phyloP scores from a whole-genome alignment of 2,113 vertebrate species.

The Muntiacus reevesi region DNA sequence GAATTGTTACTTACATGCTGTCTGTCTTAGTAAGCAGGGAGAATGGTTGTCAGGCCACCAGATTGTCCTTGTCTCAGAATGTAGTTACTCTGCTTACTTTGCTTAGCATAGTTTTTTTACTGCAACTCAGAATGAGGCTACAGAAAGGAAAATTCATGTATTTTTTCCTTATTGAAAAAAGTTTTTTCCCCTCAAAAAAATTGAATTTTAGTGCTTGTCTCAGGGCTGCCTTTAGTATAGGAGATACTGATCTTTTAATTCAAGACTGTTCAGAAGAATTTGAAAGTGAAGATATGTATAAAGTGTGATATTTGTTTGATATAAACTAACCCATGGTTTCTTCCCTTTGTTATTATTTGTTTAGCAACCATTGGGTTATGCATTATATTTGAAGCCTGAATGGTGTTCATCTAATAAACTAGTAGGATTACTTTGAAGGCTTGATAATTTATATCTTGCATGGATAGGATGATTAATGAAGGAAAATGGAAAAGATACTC shows the following conservation, averaged over 20 bases:
- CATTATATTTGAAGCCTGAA: background rate
- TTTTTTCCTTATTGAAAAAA: background rate
- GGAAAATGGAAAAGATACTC: background rate
- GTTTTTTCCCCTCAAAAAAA: background rate
- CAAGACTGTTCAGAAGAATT: constrained; percentile 2
- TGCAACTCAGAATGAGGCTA: background rate
- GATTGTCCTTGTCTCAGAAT: background rate
- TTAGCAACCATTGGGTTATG: background rate
- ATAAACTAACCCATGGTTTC: background rate
- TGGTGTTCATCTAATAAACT: background rate
- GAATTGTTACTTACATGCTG: background rate
- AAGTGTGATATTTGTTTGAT: background rate
- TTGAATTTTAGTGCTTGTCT: constrained; percentile 27
- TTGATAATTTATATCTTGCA: background rate
- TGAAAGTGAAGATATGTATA: background rate
- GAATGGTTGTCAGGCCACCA: background rate
- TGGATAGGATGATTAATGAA: background rate
- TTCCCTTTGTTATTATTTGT: background rate
- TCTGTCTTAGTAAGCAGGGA: background rate
- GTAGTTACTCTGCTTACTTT: background rate
- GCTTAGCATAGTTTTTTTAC: background rate
- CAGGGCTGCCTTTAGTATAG: background rate
- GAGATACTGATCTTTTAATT: background rate
- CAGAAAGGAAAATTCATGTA: background rate
- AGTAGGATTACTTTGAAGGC: background rate